Evolutionary conservation across 2,797 vertebrate species (phyloP).

Genomic region (Xenentodon cancila): DNA sequence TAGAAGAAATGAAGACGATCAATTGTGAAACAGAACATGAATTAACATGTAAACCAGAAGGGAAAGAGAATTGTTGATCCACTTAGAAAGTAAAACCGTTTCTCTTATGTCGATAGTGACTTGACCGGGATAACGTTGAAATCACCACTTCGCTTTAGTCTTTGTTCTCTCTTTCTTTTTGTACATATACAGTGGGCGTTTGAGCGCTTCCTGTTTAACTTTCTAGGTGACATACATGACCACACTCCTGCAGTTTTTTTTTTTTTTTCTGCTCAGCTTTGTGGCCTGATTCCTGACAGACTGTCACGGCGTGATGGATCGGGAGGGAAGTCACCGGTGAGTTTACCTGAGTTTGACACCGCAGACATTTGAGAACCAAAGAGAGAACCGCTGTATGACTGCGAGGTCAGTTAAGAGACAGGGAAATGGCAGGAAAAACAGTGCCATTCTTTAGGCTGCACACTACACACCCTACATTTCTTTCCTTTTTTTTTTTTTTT

Average conservation of each 20-base stretch:
- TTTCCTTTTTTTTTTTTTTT: not conserved
- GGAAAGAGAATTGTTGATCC: conserved; percentile 23
- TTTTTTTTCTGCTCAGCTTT: conserved; percentile 31
- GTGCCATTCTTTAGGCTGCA: conserved; percentile 8
- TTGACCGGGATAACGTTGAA: not conserved
- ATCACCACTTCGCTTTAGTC: conserved; percentile 7
- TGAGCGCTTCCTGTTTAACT: conserved; percentile 58
- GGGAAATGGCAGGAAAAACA: not conserved
- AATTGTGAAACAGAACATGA: conserved; percentile 34
- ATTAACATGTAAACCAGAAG: conserved; percentile 41
- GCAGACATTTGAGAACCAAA: conserved; percentile 63
- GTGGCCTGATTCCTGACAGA: conserved; percentile 70
- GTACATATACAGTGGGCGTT: conserved; percentile 22
- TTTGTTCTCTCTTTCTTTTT: not conserved
- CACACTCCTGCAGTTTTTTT: conserved; percentile 52
- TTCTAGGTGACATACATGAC: conserved; percentile 63
- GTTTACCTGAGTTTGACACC: conserved; percentile 55
- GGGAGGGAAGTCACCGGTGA: conserved; percentile 65
- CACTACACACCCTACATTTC: not conserved
- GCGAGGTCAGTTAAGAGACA: conserved; percentile 1
- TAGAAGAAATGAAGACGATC: conserved; percentile 32
- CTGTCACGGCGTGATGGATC: conserved; percentile 73
- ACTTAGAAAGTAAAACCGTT: not conserved
- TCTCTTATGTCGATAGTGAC: conserved; percentile 1
- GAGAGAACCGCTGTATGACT: conserved; percentile 19